A percentile compares a stretch with the other conserved stretches of the same genome.
phyloP scores from a whole-genome alignment of 1,140 invertebrate genomes.

The Linepithema humile region DNA sequence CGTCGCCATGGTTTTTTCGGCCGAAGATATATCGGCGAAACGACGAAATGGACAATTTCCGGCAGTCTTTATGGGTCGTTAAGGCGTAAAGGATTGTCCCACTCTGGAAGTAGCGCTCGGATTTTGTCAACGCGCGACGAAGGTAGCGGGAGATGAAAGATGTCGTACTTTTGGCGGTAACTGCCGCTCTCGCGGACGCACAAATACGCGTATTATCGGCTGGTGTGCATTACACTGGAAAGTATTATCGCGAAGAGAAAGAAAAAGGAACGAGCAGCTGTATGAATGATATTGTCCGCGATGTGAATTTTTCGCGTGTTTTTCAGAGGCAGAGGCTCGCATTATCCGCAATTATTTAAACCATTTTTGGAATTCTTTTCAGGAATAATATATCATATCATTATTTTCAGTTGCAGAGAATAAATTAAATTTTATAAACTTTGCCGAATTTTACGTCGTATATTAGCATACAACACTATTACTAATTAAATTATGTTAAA shows the following conservation, averaged over 20 bases:
- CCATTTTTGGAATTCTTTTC: neutral
- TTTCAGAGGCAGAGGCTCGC: neutral
- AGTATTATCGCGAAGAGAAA: slow-evolving; percentile 25
- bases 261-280: neutral
- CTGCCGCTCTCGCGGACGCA: slow-evolving; percentile 19
- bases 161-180: slow-evolving; percentile 14
- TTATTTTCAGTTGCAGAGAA: neutral
- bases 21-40: slow-evolving; percentile 8
- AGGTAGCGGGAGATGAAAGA: slow-evolving; percentile 35
- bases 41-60: slow-evolving; percentile 52
- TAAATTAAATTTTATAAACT: no score
- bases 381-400: neutral
- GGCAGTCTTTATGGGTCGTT: slow-evolving; percentile 44
- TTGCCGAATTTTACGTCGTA: no score
- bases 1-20: neutral
- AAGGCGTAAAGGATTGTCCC: slow-evolving; percentile 40
- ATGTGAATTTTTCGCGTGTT: neutral
- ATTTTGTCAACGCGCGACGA: slow-evolving; percentile 44
- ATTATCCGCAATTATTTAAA: neutral
- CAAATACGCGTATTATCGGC: slow-evolving; percentile 42
- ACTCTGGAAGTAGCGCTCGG: neutral
- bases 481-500: no score
- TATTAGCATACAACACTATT: no score
- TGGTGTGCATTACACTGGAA: slow-evolving; percentile 14
- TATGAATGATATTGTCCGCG: neutral